These are phyloP conservation scores for Monochamus alternatus DNA, from an alignment of 2,888 invertebrate species.

Conservation along the genomic window DNA sequence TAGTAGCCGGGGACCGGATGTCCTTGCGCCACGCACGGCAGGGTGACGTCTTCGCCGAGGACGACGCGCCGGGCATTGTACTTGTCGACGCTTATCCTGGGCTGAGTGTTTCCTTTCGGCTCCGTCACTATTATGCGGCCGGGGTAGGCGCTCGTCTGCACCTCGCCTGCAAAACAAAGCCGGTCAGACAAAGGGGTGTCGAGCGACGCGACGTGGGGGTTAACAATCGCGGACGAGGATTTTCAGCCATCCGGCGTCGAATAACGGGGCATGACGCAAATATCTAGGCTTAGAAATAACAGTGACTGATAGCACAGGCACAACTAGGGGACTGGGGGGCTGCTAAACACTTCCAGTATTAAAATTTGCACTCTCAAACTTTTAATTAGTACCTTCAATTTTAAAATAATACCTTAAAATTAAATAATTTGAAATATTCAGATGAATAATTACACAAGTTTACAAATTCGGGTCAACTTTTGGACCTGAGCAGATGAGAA, in stretches of 20 bases:
- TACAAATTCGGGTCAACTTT: too few relatives aligned
- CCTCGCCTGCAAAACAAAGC: constrained; percentile 71
- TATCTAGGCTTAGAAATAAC: too few relatives aligned
- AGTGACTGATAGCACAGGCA: too few relatives aligned
- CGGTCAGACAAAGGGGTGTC: background rate
- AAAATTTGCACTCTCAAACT: too few relatives aligned
- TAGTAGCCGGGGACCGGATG: constrained; percentile 87
- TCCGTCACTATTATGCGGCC: constrained; percentile 82
- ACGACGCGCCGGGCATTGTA: constrained; percentile 79
- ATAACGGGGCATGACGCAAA: too few relatives aligned
- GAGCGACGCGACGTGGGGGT: background rate
- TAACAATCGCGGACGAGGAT: background rate
- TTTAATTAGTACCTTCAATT: too few relatives aligned
- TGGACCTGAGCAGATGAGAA: too few relatives aligned
- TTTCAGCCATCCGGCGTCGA: background rate
- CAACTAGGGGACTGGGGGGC: too few relatives aligned
- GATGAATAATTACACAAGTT: too few relatives aligned
- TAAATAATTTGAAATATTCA: too few relatives aligned
- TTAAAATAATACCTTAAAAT: too few relatives aligned
- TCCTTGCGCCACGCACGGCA: constrained; percentile 87
- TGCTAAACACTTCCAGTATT: too few relatives aligned
- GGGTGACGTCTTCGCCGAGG: constrained; percentile 81
- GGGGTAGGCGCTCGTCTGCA: constrained; percentile 74
- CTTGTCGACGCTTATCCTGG: constrained; percentile 82
- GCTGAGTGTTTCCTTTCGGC: constrained; percentile 84